Base-by-base conservation (phyloP, 2,888 invertebrate genomes). In the Caenorhabditis sp. region DNA sequence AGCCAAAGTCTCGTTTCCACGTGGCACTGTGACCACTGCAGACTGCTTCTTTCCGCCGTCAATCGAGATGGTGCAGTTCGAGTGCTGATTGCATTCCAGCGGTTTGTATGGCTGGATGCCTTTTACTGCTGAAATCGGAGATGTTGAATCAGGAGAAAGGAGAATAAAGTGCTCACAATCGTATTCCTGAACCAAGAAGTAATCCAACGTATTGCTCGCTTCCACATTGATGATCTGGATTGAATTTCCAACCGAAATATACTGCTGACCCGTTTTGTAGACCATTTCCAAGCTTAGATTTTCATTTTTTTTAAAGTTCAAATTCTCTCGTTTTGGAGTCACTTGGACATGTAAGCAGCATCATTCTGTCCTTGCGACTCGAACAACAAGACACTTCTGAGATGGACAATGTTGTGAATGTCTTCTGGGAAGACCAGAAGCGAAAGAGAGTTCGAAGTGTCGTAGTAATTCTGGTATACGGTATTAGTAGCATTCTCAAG, bases 361-460 rank as follows among this genome's bases (percentile, higher is more conserved):
- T 32, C 51, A 20, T 18, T 18, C 40, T 32, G 32, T 15, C 22
- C 15, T 35, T 35, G 2, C 15, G 24, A 50, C 0, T 15, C 4
- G 24, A 53, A 65, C 9, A 65, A n/a, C 1, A 65, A 40, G 26
- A 24, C 24, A 40, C 65, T 65, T 55, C 65, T 53, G 15, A 53
- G 26, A 5, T 51, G 37, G 18, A 35, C 22, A 37, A 20, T 24
- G 55, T 65, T 18, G n/a, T 15, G 35, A 1, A 26, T n/a, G 26
- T 65, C 40, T 4, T 53, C 53, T 37, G 65, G 65, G 40, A 65
- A 55, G 1, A 28, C n/a, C 0, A 65, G 40, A 0, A 65, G 18
- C 15, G 65, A 53, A 9, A 64, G 18, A 18, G 22, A 18, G 8
- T 22, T 8, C 11, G 11, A n/a, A 1, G 51, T n/a, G 6, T 26